phyloP scores from a whole-genome alignment of 2,113 vertebrate genomes.

The Spea multiplicata region DNA sequence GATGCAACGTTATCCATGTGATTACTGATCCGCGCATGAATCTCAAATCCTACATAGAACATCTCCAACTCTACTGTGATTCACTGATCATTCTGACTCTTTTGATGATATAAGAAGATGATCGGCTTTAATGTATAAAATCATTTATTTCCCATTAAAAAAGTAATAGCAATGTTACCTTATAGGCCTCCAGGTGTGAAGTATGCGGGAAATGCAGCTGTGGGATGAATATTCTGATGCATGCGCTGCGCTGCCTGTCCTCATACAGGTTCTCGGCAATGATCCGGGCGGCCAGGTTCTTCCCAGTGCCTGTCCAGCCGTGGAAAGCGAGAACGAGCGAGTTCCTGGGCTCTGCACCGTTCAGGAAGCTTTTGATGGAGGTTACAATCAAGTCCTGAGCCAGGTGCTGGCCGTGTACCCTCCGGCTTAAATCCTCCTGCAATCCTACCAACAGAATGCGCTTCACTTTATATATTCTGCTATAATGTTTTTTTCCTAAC shows the following conservation, averaged over 20 bases:
- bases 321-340: slow-evolving; percentile 89
- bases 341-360: slow-evolving; percentile 68
- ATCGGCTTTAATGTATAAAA: too few species aligned
- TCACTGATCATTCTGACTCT: too few species aligned
- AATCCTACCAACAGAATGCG: slow-evolving; percentile 67
- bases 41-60: too few species aligned
- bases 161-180: slow-evolving; percentile 59
- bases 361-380: slow-evolving; percentile 74
- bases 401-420: slow-evolving; percentile 90
- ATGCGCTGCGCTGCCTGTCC: slow-evolving; percentile 82
- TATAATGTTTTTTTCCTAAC: too few species aligned
- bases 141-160: too few species aligned
- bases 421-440: slow-evolving; percentile 68
- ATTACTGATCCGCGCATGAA: too few species aligned
- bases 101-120: too few species aligned
- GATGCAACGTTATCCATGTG: too few species aligned
- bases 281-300: slow-evolving; percentile 89
- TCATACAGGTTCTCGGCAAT: slow-evolving; percentile 83
- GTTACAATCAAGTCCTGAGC: slow-evolving; percentile 73
- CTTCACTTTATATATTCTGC: slow-evolving; percentile 51
- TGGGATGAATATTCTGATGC: slow-evolving; percentile 82
- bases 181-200: slow-evolving; percentile 78
- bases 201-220: slow-evolving; percentile 87
- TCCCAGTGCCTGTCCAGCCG: slow-evolving; percentile 94
- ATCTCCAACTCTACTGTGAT: too few species aligned